phyloP scores from a whole-genome alignment of 1,140 invertebrate species.

The Aphidius ervi region DNA sequence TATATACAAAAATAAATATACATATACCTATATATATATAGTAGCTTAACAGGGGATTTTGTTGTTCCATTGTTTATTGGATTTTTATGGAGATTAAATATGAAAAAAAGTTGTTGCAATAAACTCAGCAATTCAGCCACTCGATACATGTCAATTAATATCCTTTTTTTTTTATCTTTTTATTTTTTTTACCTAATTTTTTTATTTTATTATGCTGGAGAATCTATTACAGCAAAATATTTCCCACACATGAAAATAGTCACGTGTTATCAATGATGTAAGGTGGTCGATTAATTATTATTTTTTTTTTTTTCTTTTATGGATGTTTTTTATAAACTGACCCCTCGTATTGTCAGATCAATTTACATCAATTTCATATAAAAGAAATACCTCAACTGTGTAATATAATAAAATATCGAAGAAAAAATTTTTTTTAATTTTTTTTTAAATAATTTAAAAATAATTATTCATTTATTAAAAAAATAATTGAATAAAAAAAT shows the following conservation, averaged over 20 bases:
- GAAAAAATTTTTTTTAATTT: too few relatives aligned
- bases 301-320: conserved; percentile 10
- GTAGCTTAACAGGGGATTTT: conserved; percentile 18
- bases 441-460: too few relatives aligned
- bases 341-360: conserved; percentile 32
- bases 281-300: background rate
- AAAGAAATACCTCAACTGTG: too few relatives aligned
- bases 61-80: conserved; percentile 36
- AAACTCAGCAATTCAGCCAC: conserved; percentile 15
- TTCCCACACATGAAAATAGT: conserved; percentile 38
- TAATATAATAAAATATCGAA: too few relatives aligned
- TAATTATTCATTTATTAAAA: too few relatives aligned
- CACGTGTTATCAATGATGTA: conserved; percentile 27
- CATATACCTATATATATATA: conserved; percentile 18
- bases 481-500: too few relatives aligned
- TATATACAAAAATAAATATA: conserved; percentile 4
- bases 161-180: background rate
- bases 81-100: conserved; percentile 41
- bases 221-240: background rate
- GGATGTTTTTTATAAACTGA: conserved; percentile 14
- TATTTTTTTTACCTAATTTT: conserved; percentile 16
- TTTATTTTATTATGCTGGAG: background rate
- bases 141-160: conserved; percentile 17
- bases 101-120: conserved; percentile 26
- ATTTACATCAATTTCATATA: conserved; percentile 30